Evolutionary conservation across 2,888 invertebrate species (phyloP).

Genomic region (Heliconius ismenius): DNA sequence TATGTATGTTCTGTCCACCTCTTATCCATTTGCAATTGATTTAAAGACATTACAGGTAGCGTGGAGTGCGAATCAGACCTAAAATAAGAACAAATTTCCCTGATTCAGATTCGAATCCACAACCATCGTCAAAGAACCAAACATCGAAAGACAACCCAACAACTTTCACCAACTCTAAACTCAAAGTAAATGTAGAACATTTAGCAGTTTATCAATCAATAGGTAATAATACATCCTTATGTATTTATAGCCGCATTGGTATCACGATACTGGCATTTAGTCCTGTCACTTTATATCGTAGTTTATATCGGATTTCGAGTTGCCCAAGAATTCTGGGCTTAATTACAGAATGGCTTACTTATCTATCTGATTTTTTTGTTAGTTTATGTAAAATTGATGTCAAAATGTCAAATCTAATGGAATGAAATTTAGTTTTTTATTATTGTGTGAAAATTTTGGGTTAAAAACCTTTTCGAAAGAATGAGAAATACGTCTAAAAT

Average conservation of each 20-base stretch:
- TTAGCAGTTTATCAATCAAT: conserved; percentile 9
- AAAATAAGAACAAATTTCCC: too few species aligned
- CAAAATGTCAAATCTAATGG: too few species aligned
- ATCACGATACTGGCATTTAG: conserved; percentile 45
- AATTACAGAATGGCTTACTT: conserved; percentile 15
- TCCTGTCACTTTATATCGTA: conserved; percentile 28
- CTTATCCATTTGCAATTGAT: neutral
- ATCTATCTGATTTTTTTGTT: neutral
- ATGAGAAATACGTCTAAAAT: too few species aligned
- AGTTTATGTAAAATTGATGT: neutral
- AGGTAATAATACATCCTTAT: conserved; percentile 16
- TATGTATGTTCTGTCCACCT: neutral
- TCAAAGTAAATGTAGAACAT: neutral
- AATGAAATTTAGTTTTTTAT: too few species aligned
- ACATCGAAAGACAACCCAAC: neutral
- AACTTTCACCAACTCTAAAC: conserved; percentile 14
- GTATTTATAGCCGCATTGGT: conserved; percentile 16
- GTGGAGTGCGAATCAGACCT: too few species aligned
- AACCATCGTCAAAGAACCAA: neutral
- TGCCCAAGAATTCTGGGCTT: conserved; percentile 22
- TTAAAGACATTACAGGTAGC: too few species aligned
- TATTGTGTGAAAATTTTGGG: too few species aligned
- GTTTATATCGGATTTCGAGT: conserved; percentile 30
- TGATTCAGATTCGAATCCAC: neutral
- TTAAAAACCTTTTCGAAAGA: too few species aligned